Base-by-base conservation (phyloP, 2,888 invertebrate genomes). In the Sminthurides aquaticus region DNA sequence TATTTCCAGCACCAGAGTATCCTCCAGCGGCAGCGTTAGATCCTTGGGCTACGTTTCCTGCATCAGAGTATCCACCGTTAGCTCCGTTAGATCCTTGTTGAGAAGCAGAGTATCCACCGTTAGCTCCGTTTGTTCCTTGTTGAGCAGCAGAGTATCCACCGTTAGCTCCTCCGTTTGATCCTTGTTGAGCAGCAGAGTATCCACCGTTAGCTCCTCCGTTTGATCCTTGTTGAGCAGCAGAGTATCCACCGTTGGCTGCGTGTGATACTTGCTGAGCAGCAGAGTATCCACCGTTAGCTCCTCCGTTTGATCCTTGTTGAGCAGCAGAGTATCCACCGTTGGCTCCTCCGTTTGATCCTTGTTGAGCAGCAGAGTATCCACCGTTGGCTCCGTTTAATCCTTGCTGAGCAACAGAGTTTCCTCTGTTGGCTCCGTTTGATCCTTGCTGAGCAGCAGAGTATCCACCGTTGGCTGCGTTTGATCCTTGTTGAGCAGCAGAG, bases 161-260 rank as follows among this genome's bases (percentile, higher is more conserved):
- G 15, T 34, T 34, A 15, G 5, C 15, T 5, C 43, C 43, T 34
- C 43, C 43, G 43, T 34, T 34, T 5, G 8, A 11, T 34, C 43
- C 43, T 11, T 52, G 5, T 8, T 52, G 5, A 22, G 52, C 18
- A 5, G 11, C 52, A 15, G 8, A 5, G 52, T 52, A 52, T 18
- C 52, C 52, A 18, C 52, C 52, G 52, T 52, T 52, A 52, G 52
- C 52, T 20, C 52, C 52, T 5, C 43, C 15, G 43, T 15, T 11
- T n/a, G n/a, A n/a, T n/a, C n/a, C n/a, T n/a, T n/a, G n/a, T n/a
- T n/a, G 8, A 43, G 43, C 43, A 43, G 11, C 43, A 43, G 43
- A 43, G 43, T 43, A 43, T 8, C 43, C 43, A 43, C 43, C 43
- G 18, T 8, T 18, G 43, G 43, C 8, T 8, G 43, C 43, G 18